Percentiles rank a stretch among this genome's conserved stretches.
Evolutionary conservation across 2,113 vertebrate species (phyloP).

Genomic region (Phycodurus eques): DNA sequence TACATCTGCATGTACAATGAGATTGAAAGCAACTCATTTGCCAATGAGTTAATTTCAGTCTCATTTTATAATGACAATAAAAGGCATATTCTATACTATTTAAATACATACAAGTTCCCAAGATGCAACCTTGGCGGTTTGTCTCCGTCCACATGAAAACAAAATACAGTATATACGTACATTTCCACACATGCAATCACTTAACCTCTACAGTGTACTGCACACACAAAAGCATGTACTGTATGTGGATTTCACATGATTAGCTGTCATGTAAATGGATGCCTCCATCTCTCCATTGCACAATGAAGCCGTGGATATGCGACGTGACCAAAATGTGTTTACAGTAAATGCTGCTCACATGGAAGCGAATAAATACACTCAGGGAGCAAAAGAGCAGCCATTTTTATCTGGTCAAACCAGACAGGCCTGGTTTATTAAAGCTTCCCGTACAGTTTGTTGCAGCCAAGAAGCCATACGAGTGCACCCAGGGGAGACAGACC

Average conservation of each 20-base stretch:
- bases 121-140: conserved; percentile 2
- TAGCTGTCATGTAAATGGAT: background rate
- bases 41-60: too few relatives aligned
- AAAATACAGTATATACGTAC: background rate
- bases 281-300: background rate
- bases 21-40: too few relatives aligned
- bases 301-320: background rate
- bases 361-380: background rate
- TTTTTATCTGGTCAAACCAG: background rate
- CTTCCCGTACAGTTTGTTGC: background rate
- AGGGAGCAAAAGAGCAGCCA: background rate
- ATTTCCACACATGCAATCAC: background rate
- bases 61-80: too few relatives aligned
- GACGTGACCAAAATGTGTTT: background rate
- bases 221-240: background rate
- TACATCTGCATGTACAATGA: too few relatives aligned
- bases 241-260: conserved; percentile 2
- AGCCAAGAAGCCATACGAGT: background rate
- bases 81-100: background rate
- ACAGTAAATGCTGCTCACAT: background rate
- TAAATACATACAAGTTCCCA: too few relatives aligned
- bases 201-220: background rate
- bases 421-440: background rate
- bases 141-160: background rate
- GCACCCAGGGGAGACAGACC: conserved; percentile 1